Evolutionary conservation across 1,140 invertebrate species (phyloP), one percentile per base, ranked within the genome.

Genomic region (fruit fly (Drosophila melanogaster)): DNA sequence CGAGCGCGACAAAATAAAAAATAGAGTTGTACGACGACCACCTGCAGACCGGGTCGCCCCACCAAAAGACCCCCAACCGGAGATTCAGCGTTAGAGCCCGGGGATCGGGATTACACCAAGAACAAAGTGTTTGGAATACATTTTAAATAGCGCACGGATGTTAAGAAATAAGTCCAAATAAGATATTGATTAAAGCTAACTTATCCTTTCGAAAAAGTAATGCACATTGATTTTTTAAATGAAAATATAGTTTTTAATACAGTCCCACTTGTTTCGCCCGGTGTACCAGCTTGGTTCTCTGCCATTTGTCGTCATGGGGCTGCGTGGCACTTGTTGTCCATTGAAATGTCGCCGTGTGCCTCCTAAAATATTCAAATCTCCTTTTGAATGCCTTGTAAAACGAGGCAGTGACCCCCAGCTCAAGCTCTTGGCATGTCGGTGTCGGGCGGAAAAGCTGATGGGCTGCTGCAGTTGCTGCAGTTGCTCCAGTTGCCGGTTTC

Each of bases 1-100:
- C 60, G 76, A 85, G 87, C 84, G 84, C 84, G 84, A 89, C 84
- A 87, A 87, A 87, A 87, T 87, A 87, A 87, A 87, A 87, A 87
- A 87, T 87, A 87, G 84, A 87, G 84, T 87, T 87, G 84, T 87
- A 87, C 79, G 84, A 89, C 84, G 84, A 87, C 84, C 84, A 87
- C 84, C 84, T 87, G 84, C 84, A 74, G 83, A 76, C 72, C 66
- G 44, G 79, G 58, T 62, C 59, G 65, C 57, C 66, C 65, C 67
- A 40, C 62, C 61, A 54, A 26, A 41, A 60, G 58, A 62, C 72
- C 51, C 50, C 59, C 24, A 47, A 19, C 53, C 65, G 55, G 38
- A 70, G 65, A 57, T 26, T 26, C 66, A 60, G 55, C 59, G 40
- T 38, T 47, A 22, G 22, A 54, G 56, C 49, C 49, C 56, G 26